A percentile compares a stretch with the other conserved stretches of the same genome.
These are phyloP conservation scores for Otolemur garnettii DNA, from an alignment of 2,113 vertebrate species.

Conservation along the genomic window DNA sequence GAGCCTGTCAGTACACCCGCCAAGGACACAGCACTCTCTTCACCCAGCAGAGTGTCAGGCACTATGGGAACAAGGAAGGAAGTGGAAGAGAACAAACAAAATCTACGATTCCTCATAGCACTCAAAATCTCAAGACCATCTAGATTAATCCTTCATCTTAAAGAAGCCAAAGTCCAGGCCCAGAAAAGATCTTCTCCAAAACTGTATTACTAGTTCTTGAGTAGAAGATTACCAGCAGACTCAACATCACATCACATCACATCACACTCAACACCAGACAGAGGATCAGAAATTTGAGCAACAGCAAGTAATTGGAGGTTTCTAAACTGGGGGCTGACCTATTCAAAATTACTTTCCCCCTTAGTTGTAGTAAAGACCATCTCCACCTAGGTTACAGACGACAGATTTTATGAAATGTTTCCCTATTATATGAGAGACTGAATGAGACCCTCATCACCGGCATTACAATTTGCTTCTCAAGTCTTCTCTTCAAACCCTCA, in stretches of 20 bases:
- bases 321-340: background rate
- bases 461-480: background rate
- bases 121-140: background rate
- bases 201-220: background rate
- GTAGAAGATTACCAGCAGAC: background rate
- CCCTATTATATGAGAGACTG: background rate
- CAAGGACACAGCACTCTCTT: accelerated
- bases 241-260: background rate
- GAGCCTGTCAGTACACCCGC: background rate
- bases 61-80: accelerated
- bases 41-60: background rate
- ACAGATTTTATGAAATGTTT: background rate
- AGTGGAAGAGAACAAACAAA: background rate
- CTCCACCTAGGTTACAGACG: background rate
- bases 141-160: background rate
- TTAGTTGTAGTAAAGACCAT: background rate
- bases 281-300: background rate
- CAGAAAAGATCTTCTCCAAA: background rate
- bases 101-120: background rate
- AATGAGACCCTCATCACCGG: background rate
- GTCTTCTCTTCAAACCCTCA: background rate
- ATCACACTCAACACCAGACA: background rate
- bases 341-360: background rate
- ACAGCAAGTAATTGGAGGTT: background rate
- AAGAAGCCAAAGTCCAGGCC: background rate